Base-by-base conservation (phyloP, 1,140 invertebrate genomes). In the Drosophila kepulauana region DNA sequence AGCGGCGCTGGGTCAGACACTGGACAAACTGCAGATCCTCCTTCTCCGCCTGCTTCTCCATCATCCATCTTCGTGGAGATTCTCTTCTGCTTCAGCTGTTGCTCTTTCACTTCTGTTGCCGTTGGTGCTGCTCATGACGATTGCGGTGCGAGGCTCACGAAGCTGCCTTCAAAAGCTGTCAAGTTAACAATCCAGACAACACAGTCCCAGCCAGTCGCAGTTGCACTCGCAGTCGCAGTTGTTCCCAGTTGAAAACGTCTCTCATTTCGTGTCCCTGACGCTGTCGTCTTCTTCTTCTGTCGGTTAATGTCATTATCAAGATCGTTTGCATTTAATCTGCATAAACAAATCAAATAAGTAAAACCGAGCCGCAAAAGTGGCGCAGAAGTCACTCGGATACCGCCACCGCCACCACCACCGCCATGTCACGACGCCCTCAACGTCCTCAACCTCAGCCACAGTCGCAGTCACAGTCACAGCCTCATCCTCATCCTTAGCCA, bases 271-370 rank as follows among this genome's bases (percentile, higher is more conserved):
- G 71, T 76, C 68, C 68, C 69, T 76, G 78, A 41, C 46, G 52
- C 51, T 71, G 64, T 68, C 46, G 70, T 74, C 73, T 72, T 75
- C 76, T 48, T 81, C 87, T 82, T 91, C 87, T 89, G 89, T 91
- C 89, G 90, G 90, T 91, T 91, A 91, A 91, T 91, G 84, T 91
- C 89, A 91, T 91, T 91, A 91, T 91, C 89, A 91, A 91, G 89
- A 91, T 91, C 89, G 89, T 85, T 91, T 91, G 89, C 89, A 82
- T 91, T 91, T 91, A 91, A 91, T 91, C 89, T 91, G 88, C 88
- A 91, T 91, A 91, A 91, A 91, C 88, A 91, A 91, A 91, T 91
- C 88, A 91, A 91, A 91, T 88, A 91, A 80, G 81, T 82, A 88
- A 87, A 87, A 81, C 81, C 71, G 35, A 79, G 73, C 28, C 78